Base-by-base conservation (phyloP, 2,113 vertebrate species). In the Pycnonotus jocosus region DNA sequence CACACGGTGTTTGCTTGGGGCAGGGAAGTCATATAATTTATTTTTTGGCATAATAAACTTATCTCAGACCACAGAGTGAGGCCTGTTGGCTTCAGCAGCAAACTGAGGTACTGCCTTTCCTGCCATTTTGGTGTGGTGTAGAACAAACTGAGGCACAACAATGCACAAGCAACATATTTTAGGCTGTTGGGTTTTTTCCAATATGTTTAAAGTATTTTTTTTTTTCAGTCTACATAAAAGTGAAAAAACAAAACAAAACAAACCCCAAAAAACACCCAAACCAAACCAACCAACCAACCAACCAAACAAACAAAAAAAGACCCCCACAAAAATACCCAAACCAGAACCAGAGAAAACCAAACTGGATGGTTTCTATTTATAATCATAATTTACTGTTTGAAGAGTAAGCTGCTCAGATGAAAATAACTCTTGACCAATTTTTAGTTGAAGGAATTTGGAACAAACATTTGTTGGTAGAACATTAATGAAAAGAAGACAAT, bases 181-280 rank as follows among this genome's bases (percentile, higher is more conserved):
- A 61, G 8, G 7, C 53, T 60, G 20, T 6, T 64, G 11, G 0
- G 0, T 2, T 25, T 81, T 56, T 18, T 1, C 31, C 33, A 35
- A 2, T 51, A 17, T 58, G 1, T 74, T 93, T 74, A 37, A 12
- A 22, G 11, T 16, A 3, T 13, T 51, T 56, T 31, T 54, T 57
- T 66, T 61, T 45, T 56, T 19, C 15, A 44, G 5, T 64, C 20
- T 69, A 31, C 17, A 45, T 10, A 1, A 35, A 51, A 87, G 4
- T 37, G 4, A 45, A 50, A 50, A 51, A 35, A 13, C 9, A 44
- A 31, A 62, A n/a, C n/a, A n/a, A n/a, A n/a, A n/a, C n/a, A n/a
- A n/a, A n/a, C n/a, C n/a, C n/a, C n/a, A n/a, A n/a, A n/a, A n/a
- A n/a, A n/a, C n/a, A n/a, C n/a, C n/a, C n/a, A n/a, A n/a, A n/a